Base-by-base conservation (phyloP, 2,113 vertebrate species). In the Eonycteris spelaea region DNA sequence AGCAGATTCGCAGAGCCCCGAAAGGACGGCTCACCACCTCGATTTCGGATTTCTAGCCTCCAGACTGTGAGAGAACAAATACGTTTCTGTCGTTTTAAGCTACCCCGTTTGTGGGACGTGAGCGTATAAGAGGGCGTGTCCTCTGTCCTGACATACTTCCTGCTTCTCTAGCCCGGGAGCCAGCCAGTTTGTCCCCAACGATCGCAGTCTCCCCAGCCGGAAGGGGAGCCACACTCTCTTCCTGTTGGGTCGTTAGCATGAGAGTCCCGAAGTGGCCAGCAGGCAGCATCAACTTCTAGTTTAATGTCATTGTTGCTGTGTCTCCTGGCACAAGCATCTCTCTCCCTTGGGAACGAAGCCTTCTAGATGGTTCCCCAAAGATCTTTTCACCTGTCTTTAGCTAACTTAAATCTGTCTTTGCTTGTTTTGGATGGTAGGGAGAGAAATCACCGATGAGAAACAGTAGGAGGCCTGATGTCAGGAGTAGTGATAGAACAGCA, bases 91-190 rank as follows among this genome's bases (percentile, higher is more conserved):
- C 70, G 15, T 11, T 70, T 19, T 40, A 86, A 87, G 10, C 43
- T 48, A 33, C 43, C 18, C 7, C 6, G 30, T 19, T 43, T 70
- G 48, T 16, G 53, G 43, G 51, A 68, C 5, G 3, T 2, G 40
- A 30, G 8, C 71, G 12, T 18, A 0, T 10, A 57, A 55, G 21
- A 11, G 18, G 40, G 14, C 48, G 3, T 5, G 19, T 3, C 24
- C 59, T 79, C 40, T 6, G 38, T 77, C 16, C 33, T 68, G 48
- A 35, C 8, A 4, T 18, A n/a, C 8, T 51, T 57, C n/a, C 16
- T 80, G 59, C 40, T 21, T 43, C n/a, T 38, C 2, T 18, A 21
- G 33, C 21, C 51, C 19, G 21, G 7, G 12, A 30, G n/a, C 14
- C 48, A 83, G 9, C 11, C 35, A 30, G 0, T 48, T 73, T 55